A percentile compares a stretch with the other conserved stretches of the same genome.
Conservation (phyloP, 2,113 vertebrate genomes). For the Lutjanus erythropterus region DNA sequence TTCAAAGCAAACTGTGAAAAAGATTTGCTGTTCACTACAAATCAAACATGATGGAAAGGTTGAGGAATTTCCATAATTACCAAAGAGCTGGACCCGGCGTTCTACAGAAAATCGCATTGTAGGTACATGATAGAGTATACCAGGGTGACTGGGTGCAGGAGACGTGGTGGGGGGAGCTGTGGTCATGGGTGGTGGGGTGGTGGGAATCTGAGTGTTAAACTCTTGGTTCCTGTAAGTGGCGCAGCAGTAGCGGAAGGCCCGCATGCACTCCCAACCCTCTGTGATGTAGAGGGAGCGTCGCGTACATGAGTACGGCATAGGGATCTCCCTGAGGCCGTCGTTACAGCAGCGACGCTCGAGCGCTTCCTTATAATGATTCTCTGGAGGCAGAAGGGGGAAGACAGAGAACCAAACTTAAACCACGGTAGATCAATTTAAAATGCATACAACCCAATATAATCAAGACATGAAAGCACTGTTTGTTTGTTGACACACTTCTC, state of each 20-base stretch:
- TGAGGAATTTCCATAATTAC: too few species aligned
- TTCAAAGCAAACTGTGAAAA: too few species aligned
- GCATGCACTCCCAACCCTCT: constrained; percentile 81
- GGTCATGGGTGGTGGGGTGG: constrained; percentile 48
- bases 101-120: too few species aligned
- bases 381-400: constrained; percentile 70
- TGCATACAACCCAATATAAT: too few species aligned
- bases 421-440: too few species aligned
- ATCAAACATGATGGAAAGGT: too few species aligned
- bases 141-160: not conserved
- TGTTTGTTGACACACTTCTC: too few species aligned
- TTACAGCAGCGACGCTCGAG: constrained; percentile 86
- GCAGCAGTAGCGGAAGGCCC: constrained; percentile 91
- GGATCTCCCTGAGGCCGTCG: constrained; percentile 89
- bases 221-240: constrained; percentile 69
- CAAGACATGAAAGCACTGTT: too few species aligned
- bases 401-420: not conserved
- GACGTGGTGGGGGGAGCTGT: not conserved
- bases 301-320: constrained; percentile 88
- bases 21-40: too few species aligned
- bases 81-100: too few species aligned
- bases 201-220: constrained; percentile 66
- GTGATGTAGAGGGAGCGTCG: constrained; percentile 84
- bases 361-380: constrained; percentile 78
- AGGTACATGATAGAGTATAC: too few species aligned